Evolutionary conservation across 2,888 invertebrate species (phyloP).

Genomic region (Ischnura elegans): DNA sequence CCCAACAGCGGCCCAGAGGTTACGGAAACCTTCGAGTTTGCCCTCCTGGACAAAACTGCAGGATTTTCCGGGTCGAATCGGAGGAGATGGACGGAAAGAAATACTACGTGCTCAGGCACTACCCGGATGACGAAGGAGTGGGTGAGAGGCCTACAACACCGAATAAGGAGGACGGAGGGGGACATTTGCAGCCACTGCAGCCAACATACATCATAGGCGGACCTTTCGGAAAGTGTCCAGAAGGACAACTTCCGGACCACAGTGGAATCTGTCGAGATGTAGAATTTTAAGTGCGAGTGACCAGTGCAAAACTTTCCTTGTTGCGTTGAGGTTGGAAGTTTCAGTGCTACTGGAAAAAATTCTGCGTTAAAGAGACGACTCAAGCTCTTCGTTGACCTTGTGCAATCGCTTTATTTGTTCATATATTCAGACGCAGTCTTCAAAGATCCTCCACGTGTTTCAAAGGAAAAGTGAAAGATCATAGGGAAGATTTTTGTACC

Average conservation of each 20-base stretch:
- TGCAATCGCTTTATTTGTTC: too few relatives aligned
- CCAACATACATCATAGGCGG: constrained; percentile 32
- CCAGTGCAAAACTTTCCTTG: background rate
- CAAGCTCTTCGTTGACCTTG: too few relatives aligned
- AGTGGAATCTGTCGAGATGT: background rate
- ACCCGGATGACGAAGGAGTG: background rate
- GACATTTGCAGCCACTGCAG: background rate
- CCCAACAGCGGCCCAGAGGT: background rate
- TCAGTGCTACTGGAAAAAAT: too few relatives aligned
- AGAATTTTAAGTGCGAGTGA: background rate
- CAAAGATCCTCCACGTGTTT: too few relatives aligned
- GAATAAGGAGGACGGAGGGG: background rate
- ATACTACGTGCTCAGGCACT: background rate
- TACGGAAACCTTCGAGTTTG: background rate
- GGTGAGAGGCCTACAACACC: background rate
- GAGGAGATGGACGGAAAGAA: background rate
- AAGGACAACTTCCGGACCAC: constrained; percentile 29
- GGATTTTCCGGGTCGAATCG: background rate
- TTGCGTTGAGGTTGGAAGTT: too few relatives aligned
- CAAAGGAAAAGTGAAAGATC: too few relatives aligned
- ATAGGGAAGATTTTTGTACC: too few relatives aligned
- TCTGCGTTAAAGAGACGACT: too few relatives aligned
- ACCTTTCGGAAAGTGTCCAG: background rate
- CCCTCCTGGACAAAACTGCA: background rate
- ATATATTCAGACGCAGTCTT: too few relatives aligned